These are phyloP conservation scores for Sebastes goodei DNA, from an alignment of 2,797 vertebrate species.

Conservation along the genomic window DNA sequence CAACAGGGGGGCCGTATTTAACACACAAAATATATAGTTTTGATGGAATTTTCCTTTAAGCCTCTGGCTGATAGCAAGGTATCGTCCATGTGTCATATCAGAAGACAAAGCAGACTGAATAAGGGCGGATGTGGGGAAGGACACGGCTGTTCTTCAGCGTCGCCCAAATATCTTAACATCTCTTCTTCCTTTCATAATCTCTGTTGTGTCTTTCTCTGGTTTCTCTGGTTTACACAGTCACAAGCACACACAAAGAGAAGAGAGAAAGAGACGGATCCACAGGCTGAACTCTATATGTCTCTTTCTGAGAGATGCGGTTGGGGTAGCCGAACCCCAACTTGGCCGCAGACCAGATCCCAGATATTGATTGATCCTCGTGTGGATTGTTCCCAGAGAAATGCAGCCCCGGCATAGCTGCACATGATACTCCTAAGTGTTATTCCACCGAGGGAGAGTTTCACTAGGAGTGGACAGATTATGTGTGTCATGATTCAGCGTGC, in stretches of 20 bases:
- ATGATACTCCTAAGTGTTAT: not conserved
- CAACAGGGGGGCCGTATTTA: not conserved
- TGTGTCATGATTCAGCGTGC: constrained; percentile 18
- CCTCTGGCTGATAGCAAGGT: not conserved
- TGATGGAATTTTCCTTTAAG: not conserved
- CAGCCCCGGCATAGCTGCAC: not conserved
- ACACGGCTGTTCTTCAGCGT: not conserved
- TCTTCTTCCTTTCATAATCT: not conserved
- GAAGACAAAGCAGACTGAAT: not conserved
- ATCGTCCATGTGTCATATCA: not conserved
- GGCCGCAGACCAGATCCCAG: constrained; percentile 35
- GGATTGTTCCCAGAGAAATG: constrained; percentile 29
- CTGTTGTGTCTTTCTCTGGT: constrained; percentile 7
- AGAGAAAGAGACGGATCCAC: not conserved
- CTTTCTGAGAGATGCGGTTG: constrained; percentile 5
- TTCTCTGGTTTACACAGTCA: not conserved
- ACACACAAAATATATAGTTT: not conserved
- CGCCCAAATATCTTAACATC: constrained; percentile 2
- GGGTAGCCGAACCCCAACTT: constrained; percentile 23
- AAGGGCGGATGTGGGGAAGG: not conserved
- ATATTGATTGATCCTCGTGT: constrained; percentile 32
- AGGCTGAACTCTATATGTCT: constrained; percentile 1
- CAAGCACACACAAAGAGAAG: not conserved
- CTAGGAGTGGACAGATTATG: not conserved
- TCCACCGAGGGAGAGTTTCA: not conserved